Evolutionary conservation across 2,888 invertebrate genomes (phyloP).

Genomic region (Synergus itoensis): DNA sequence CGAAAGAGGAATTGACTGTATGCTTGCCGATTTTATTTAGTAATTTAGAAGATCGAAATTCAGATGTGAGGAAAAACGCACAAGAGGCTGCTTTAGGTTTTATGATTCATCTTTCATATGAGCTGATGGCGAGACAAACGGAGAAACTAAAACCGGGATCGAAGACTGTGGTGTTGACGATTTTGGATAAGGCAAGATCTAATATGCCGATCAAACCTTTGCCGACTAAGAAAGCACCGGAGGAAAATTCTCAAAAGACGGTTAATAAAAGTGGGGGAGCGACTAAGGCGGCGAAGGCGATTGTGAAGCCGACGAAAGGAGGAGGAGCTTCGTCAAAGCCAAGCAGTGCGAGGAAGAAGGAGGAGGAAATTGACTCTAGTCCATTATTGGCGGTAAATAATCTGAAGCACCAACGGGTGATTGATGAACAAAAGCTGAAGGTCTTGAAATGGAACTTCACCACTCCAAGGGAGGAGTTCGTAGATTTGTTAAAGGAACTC

Average conservation of each 20-base stretch:
- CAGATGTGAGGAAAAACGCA: conserved; percentile 94
- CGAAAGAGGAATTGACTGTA: conserved; percentile 89
- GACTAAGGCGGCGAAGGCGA: conserved; percentile 78
- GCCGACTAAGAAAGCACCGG: conserved; percentile 81
- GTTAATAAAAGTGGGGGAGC: conserved; percentile 81
- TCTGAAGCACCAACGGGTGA: conserved; percentile 93
- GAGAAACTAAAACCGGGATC: conserved; percentile 91
- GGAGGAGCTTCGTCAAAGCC: conserved; percentile 73
- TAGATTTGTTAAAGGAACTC: conserved; percentile 93
- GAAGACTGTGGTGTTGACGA: conserved; percentile 86
- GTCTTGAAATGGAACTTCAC: conserved; percentile 97
- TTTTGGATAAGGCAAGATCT: conserved; percentile 91
- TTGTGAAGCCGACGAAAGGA: conserved; percentile 82
- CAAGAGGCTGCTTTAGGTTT: conserved; percentile 93
- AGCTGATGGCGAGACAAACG: conserved; percentile 86
- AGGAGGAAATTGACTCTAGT: conserved; percentile 88
- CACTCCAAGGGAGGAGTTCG: conserved; percentile 95
- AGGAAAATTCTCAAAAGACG: conserved; percentile 79
- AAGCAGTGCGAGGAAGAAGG: conserved; percentile 84
- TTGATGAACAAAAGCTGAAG: conserved; percentile 96
- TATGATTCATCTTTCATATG: conserved; percentile 95
- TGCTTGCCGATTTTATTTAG: conserved; percentile 89
- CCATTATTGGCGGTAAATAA: conserved; percentile 88
- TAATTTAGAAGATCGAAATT: conserved; percentile 94
- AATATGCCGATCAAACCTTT: conserved; percentile 90